A percentile compares a stretch with the other conserved stretches of the same genome.
These are phyloP conservation scores for Mustela lutreola DNA, from an alignment of 2,113 vertebrate species.

Conservation along the genomic window DNA sequence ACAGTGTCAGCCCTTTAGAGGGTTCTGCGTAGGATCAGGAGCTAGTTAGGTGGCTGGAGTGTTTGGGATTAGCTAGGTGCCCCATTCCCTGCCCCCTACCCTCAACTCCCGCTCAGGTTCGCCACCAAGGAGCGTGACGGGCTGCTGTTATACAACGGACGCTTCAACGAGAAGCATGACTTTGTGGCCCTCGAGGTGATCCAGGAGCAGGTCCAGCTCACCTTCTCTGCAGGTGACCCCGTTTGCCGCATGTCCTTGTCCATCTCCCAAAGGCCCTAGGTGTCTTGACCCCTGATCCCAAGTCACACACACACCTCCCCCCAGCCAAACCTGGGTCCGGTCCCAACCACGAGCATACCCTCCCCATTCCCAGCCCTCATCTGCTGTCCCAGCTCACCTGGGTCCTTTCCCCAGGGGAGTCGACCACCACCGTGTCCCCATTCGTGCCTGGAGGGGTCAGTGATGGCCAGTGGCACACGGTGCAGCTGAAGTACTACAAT, in stretches of 20 bases:
- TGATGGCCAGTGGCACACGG: slow-evolving; percentile 95
- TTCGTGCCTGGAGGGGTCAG: slow-evolving; percentile 93
- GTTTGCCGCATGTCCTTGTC: rapidly evolving
- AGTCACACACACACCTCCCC: not conserved
- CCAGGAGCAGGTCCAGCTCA: slow-evolving; percentile 95
- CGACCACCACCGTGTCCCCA: slow-evolving; percentile 93
- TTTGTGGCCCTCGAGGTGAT: slow-evolving; percentile 97
- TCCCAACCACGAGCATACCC: not conserved
- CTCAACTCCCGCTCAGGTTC: slow-evolving; percentile 88
- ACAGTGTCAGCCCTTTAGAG: not conserved
- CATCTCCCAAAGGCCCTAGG: rapidly evolving
- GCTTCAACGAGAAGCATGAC: slow-evolving; percentile 98
- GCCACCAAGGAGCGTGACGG: slow-evolving; percentile 93
- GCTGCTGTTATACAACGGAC: slow-evolving; percentile 96
- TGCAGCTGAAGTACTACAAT: slow-evolving; percentile 96
- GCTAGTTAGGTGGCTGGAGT: not conserved
- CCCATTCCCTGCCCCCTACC: not conserved
- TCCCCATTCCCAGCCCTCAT: not conserved
- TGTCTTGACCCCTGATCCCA: not conserved
- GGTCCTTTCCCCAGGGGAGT: slow-evolving; percentile 90
- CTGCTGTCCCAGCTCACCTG: not conserved
- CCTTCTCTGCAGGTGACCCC: slow-evolving; percentile 95
- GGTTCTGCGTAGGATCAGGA: not conserved
- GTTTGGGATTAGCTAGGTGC: not conserved
- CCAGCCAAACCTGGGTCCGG: not conserved